Evolutionary conservation across 2,888 invertebrate genomes (phyloP).

Genomic region (Daptonema setosum): DNA sequence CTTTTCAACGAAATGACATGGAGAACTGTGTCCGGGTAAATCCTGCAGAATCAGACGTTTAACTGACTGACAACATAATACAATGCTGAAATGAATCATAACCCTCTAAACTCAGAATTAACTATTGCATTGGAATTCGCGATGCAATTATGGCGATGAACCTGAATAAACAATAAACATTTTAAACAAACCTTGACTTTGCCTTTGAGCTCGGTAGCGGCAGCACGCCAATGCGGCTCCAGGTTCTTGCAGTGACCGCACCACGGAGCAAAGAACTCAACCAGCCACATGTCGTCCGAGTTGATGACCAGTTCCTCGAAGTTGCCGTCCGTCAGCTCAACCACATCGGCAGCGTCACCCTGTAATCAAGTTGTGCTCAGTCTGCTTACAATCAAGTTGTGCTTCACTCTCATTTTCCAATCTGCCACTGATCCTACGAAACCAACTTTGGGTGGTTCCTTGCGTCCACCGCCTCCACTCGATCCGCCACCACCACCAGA

Average conservation of each 20-base stretch:
- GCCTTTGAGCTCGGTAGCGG: constrained; percentile 78
- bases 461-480: constrained; percentile 14
- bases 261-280: constrained; percentile 75
- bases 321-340: constrained; percentile 83
- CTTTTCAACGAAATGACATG: too few relatives aligned
- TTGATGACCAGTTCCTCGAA: constrained; percentile 72
- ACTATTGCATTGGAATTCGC: too few relatives aligned
- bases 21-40: too few relatives aligned
- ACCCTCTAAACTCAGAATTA: too few relatives aligned
- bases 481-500: constrained; percentile 30
- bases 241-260: constrained; percentile 90
- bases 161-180: background rate
- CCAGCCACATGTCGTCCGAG: constrained; percentile 84
- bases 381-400: background rate
- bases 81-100: too few relatives aligned
- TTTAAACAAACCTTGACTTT: constrained; percentile 44
- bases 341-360: constrained; percentile 41
- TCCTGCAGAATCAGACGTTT: too few relatives aligned
- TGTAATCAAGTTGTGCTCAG: background rate
- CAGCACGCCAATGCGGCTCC: constrained; percentile 84
- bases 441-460: background rate
- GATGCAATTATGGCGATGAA: too few relatives aligned
- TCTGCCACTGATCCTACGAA: background rate
- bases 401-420: background rate
- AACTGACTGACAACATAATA: too few relatives aligned